Conservation (phyloP, 2,888 invertebrate species). For the Drosophila robusta region DNA sequence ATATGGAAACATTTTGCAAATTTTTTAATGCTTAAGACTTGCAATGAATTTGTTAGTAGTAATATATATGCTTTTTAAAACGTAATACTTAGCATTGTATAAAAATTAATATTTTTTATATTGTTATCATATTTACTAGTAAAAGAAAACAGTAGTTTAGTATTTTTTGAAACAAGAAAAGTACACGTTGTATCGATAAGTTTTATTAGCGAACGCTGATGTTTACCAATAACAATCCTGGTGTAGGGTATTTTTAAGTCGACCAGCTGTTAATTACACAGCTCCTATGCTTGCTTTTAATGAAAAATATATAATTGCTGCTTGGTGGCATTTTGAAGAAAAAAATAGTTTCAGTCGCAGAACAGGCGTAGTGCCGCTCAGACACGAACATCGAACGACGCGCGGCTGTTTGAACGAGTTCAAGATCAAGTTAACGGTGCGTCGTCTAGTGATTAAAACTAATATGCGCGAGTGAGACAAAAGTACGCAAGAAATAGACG, state of each 20-base stretch:
- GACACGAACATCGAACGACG: constrained; percentile 31
- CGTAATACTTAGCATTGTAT: no score
- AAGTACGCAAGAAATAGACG: constrained; percentile 35
- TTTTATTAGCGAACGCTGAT: no score
- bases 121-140: no score
- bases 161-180: no score
- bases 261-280: neutral
- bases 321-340: constrained; percentile 48
- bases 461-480: constrained; percentile 50
- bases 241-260: constrained; percentile 37
- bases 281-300: constrained; percentile 44
- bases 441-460: constrained; percentile 47
- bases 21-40: no score
- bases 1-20: no score
- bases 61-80: no score
- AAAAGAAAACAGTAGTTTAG: neutral
- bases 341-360: constrained; percentile 64
- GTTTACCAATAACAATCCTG: neutral
- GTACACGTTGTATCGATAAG: no score
- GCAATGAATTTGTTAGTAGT: no score
- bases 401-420: constrained; percentile 37
- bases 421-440: constrained; percentile 76
- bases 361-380: constrained; percentile 49
- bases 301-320: constrained; percentile 75
- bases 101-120: no score